Conservation (phyloP, 2,888 invertebrate genomes). For the Drosophila melanosoma region DNA sequence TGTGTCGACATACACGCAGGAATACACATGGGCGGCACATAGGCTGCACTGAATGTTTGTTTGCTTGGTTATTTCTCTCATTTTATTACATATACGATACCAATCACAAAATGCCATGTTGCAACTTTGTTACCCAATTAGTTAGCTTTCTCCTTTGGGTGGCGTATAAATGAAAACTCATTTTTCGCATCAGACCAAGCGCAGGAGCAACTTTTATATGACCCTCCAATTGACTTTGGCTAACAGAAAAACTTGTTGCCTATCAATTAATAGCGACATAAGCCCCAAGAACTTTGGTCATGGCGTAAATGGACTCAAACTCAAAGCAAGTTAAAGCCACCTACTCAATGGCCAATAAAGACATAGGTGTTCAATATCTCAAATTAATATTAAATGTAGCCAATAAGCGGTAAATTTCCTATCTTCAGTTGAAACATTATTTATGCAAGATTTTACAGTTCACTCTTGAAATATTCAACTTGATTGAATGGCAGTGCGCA, state of each 20-base stretch:
- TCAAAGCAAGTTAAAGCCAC: slow-evolving; percentile 51
- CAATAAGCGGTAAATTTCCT: slow-evolving; percentile 10
- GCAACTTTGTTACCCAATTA: slow-evolving; percentile 82
- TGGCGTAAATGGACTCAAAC: slow-evolving; percentile 12
- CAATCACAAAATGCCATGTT: slow-evolving; percentile 75
- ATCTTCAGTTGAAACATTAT: slow-evolving; percentile 24
- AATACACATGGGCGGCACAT: slow-evolving; percentile 11
- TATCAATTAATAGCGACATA: slow-evolving; percentile 78
- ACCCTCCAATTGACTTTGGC: slow-evolving; percentile 71
- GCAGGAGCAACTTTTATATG: slow-evolving; percentile 66
- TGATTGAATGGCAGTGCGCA: slow-evolving; percentile 51
- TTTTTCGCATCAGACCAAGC: slow-evolving; percentile 30
- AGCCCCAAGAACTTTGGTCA: slow-evolving; percentile 66
- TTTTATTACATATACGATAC: slow-evolving; percentile 78
- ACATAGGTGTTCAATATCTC: slow-evolving; percentile 34
- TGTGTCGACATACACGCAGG: slow-evolving; percentile 23
- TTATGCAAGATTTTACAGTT: slow-evolving; percentile 35
- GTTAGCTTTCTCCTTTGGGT: slow-evolving; percentile 73
- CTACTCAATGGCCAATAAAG: slow-evolving; percentile 59
- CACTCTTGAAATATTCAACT: slow-evolving; percentile 50
- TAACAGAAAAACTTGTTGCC: slow-evolving; percentile 54
- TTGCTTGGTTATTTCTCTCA: slow-evolving; percentile 64
- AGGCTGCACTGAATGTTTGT: slow-evolving; percentile 41
- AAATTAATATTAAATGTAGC: slow-evolving; percentile 42
- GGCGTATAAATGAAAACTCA: slow-evolving; percentile 75